Conservation (phyloP, 2,113 vertebrate species). For the Peucedramus taeniatus region DNA sequence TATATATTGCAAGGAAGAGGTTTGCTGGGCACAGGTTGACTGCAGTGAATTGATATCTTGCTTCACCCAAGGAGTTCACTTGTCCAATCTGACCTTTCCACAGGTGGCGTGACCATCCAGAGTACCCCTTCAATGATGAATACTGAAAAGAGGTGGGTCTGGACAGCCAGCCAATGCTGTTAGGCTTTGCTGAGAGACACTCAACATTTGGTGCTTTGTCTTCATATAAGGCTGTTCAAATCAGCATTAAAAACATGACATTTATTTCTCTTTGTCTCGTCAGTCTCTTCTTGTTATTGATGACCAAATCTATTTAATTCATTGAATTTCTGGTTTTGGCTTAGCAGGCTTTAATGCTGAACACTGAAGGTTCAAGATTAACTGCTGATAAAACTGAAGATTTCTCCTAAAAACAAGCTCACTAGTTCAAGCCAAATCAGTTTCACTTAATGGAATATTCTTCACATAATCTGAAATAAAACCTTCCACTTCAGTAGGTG, state of each 20-base stretch:
- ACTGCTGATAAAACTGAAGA: not conserved
- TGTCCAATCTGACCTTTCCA: slow-evolving; percentile 22
- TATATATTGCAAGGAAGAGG: not conserved
- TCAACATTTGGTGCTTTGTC: not conserved
- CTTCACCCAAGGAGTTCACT: not conserved
- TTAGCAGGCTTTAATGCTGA: not conserved
- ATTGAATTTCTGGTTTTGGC: not conserved
- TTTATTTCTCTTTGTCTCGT: not conserved
- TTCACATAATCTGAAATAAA: not conserved
- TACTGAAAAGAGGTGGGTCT: slow-evolving; percentile 68
- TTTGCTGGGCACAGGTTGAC: not conserved
- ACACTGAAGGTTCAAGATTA: not conserved
- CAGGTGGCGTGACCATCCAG: slow-evolving; percentile 92
- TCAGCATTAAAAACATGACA: slow-evolving; percentile 34
- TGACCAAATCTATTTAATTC: not conserved
- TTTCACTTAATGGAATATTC: not conserved
- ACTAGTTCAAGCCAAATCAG: not conserved
- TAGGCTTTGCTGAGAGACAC: not conserved
- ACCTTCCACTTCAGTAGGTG: not conserved
- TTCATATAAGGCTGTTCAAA: not conserved
- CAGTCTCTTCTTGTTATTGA: not conserved
- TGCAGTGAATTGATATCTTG: not conserved
- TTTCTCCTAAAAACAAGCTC: not conserved
- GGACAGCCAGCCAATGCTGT: not conserved
- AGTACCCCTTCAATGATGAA: slow-evolving; percentile 90